These are phyloP conservation scores for Coelinius sp. DNA, from an alignment of 2,888 invertebrate genomes.

Conservation along the genomic window DNA sequence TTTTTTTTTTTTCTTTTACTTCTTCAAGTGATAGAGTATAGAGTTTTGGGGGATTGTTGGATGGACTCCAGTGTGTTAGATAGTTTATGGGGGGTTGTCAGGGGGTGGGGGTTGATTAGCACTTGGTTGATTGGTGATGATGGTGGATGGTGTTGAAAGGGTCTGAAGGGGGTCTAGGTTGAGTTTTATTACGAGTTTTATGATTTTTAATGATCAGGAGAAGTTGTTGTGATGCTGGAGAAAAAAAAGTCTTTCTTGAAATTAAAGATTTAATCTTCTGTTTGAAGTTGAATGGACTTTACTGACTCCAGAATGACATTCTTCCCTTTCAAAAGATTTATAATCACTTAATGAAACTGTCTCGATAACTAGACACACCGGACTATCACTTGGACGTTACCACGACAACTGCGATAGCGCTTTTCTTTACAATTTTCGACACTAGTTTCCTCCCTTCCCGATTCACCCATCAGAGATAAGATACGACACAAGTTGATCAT, in stretches of 20 bases:
- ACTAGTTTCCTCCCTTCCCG: slow-evolving; percentile 33
- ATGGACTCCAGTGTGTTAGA: not conserved
- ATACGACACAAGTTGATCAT: slow-evolving; percentile 33
- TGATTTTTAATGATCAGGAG: not conserved
- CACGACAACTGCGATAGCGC: not conserved
- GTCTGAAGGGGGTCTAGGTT: not conserved
- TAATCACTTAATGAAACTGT: not conserved
- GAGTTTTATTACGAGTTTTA: not conserved
- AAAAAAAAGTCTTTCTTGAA: not conserved
- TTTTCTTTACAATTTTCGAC: slow-evolving; percentile 9
- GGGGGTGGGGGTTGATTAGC: not conserved
- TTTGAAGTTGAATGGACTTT: not conserved
- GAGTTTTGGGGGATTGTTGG: not conserved
- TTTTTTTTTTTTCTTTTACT: no score
- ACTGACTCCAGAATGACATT: not conserved
- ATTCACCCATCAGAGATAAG: slow-evolving; percentile 30
- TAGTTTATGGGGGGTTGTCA: not conserved
- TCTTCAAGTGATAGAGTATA: slow-evolving; percentile 12
- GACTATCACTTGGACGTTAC: not conserved
- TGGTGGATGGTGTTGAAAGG: not conserved
- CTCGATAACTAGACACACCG: not conserved
- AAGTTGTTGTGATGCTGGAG: not conserved
- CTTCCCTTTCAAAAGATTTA: not conserved
- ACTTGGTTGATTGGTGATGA: slow-evolving; percentile 4
- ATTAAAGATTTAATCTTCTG: not conserved